phyloP scores from a whole-genome alignment of 2,113 vertebrate genomes.

The Cololabis saira region DNA sequence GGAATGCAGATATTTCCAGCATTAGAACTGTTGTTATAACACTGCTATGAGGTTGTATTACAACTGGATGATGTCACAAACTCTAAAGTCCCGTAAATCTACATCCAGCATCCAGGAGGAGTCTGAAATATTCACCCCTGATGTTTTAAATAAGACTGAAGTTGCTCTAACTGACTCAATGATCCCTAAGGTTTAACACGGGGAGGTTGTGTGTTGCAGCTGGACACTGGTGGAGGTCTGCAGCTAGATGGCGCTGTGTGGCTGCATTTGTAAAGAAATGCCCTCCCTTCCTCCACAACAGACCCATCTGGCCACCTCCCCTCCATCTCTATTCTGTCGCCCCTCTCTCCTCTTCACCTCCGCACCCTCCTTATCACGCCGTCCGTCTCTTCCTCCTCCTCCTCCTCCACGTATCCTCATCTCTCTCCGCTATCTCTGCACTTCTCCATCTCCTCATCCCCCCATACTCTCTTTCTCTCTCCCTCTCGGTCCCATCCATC shows the following conservation, averaged over 20 bases:
- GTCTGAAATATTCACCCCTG: slow-evolving; percentile 2
- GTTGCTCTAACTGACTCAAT: background rate
- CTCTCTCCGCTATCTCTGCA: background rate
- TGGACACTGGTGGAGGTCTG: background rate
- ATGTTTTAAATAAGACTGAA: slow-evolving; percentile 1
- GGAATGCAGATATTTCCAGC: background rate
- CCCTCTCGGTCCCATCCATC: slow-evolving; percentile 17
- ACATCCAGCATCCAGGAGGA: background rate
- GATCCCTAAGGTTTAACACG: background rate
- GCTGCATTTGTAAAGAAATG: slow-evolving; percentile 1
- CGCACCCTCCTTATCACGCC: slow-evolving; percentile 24
- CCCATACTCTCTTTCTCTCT: background rate
- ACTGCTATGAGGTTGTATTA: background rate
- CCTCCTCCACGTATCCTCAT: background rate
- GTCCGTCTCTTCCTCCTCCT: slow-evolving; percentile 2
- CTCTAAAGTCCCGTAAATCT: slow-evolving; percentile 2
- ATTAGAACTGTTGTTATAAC: background rate
- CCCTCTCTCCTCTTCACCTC: slow-evolving; percentile 24
- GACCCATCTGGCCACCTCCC: slow-evolving; percentile 23
- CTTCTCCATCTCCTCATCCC: slow-evolving; percentile 1
- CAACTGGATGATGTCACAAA: background rate
- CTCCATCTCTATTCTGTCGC: slow-evolving; percentile 28
- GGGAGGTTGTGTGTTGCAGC: slow-evolving; percentile 1
- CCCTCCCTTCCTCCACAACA: background rate
- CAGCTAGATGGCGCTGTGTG: slow-evolving; percentile 65